Evolutionary conservation across 2,888 invertebrate species (phyloP).

Genomic region (Microplitis manilae): DNA sequence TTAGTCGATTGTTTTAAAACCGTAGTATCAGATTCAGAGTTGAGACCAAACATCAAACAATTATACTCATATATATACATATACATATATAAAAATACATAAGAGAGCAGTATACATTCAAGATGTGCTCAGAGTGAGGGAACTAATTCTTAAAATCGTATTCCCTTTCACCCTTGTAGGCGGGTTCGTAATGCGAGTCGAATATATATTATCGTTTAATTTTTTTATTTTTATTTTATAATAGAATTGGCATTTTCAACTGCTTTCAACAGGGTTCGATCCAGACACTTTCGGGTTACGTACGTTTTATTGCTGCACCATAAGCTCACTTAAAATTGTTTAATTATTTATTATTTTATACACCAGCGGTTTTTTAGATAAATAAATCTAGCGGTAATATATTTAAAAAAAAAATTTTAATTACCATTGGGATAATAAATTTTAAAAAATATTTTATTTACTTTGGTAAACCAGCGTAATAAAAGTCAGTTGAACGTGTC

Average conservation of each 20-base stretch:
- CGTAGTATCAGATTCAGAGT: not conserved
- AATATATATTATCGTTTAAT: not conserved
- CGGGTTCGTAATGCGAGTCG: not conserved
- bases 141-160: not conserved
- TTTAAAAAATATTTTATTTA: too few species aligned
- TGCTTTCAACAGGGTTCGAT: constrained; percentile 1
- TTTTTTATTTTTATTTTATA: not conserved
- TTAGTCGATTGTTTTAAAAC: constrained; percentile 46
- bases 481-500: too few species aligned
- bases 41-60: too few species aligned
- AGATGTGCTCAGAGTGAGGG: not conserved
- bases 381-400: too few species aligned
- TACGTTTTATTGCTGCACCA: not conserved
- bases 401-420: too few species aligned
- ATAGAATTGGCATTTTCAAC: not conserved
- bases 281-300: not conserved
- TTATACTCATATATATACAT: too few species aligned
- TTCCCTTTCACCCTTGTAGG: constrained; percentile 1
- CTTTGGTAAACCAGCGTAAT: too few species aligned
- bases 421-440: too few species aligned
- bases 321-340: not conserved
- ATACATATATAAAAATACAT: too few species aligned
- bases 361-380: too few species aligned
- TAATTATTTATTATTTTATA: too few species aligned
- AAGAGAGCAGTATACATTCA: not conserved